Evolutionary conservation across 1,140 invertebrate species (phyloP).

Genomic region (Calliphora vicina): DNA sequence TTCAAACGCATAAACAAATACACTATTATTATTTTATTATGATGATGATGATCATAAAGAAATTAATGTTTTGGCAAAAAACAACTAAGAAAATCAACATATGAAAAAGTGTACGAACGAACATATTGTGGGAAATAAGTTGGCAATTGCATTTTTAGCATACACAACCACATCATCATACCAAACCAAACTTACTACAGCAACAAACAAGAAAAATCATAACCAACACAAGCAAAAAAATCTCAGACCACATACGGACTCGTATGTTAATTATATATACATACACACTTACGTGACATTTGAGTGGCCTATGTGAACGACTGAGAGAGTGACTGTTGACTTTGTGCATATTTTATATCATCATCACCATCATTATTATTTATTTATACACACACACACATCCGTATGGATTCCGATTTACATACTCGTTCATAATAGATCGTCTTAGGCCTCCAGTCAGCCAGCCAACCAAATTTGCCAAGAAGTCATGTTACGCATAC

Average conservation of each 20-base stretch:
- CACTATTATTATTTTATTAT: neutral
- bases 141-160: slow-evolving; percentile 11
- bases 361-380: neutral
- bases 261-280: no score
- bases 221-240: no score
- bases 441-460: neutral
- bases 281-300: neutral
- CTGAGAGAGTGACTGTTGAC: neutral
- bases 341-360: neutral
- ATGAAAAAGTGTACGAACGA: neutral
- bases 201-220: no score
- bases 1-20: neutral
- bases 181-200: no score
- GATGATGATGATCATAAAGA: neutral
- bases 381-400: no score
- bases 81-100: neutral
- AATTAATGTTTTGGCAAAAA: neutral
- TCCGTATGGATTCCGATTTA: neutral
- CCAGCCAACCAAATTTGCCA: neutral
- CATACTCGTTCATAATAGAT: slow-evolving; percentile 4
- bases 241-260: no score
- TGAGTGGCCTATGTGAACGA: no score
- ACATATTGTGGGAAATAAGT: neutral
- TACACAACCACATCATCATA: neutral
- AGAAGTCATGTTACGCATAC: slow-evolving; percentile 30